These are phyloP conservation scores for Haliclona indistincta DNA, from an alignment of 37 sponge, comb jelly and placozoan genomes.

Conservation along the genomic window DNA sequence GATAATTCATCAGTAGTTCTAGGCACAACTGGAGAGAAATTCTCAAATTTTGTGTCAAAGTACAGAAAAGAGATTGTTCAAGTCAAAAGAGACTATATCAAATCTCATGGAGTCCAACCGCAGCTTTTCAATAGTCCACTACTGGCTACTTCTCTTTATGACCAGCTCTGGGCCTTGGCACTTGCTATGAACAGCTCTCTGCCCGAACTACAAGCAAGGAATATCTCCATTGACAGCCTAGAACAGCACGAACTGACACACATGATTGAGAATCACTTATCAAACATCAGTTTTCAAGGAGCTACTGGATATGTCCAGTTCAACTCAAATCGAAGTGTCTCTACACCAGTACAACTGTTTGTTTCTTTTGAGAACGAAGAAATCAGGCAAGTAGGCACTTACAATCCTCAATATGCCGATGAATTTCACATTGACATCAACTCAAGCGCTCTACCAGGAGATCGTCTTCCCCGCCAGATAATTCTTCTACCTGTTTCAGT, in stretches of 20 bases:
- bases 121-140: too few relatives aligned
- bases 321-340: neutral
- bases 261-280: slow-evolving; percentile 2
- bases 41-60: neutral
- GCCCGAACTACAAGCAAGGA: slow-evolving; percentile 10
- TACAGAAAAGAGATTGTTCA: neutral
- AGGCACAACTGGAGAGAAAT: neutral
- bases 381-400: too few relatives aligned
- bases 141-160: neutral
- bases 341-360: neutral
- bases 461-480: too few relatives aligned
- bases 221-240: neutral
- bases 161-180: slow-evolving; percentile 12
- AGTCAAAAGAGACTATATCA: neutral
- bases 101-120: neutral
- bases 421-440: too few relatives aligned
- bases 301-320: slow-evolving; percentile 1
- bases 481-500: too few relatives aligned
- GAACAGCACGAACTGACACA: neutral
- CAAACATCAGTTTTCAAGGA: slow-evolving; percentile 1
- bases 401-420: too few relatives aligned
- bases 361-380: too few relatives aligned
- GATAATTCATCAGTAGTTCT: too few relatives aligned
- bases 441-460: too few relatives aligned
- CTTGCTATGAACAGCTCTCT: slow-evolving; percentile 11